These are phyloP conservation scores for Mimas tiliae DNA, from an alignment of 2,888 invertebrate species.

Conservation along the genomic window DNA sequence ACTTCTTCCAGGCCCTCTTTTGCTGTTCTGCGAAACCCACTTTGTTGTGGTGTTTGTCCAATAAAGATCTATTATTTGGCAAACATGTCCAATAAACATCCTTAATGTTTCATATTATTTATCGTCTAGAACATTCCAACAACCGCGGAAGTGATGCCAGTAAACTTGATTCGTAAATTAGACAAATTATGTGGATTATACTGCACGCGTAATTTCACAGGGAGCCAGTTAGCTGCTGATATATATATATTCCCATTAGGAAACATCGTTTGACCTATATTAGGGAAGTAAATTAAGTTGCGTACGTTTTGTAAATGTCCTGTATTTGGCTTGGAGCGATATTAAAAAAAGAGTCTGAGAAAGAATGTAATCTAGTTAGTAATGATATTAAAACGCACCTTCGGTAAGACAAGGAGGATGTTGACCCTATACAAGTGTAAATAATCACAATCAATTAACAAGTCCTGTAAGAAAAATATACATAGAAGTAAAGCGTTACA, in stretches of 20 bases:
- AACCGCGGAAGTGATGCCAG: background rate
- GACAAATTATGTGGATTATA: background rate
- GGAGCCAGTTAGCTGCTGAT: background rate
- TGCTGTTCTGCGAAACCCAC: too few relatives aligned
- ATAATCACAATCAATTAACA: too few relatives aligned
- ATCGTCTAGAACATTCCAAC: background rate
- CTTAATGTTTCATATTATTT: background rate
- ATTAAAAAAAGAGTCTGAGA: background rate
- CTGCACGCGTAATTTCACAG: constrained; percentile 1
- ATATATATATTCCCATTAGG: background rate
- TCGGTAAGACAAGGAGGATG: too few relatives aligned
- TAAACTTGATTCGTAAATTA: constrained; percentile 9
- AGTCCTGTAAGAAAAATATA: too few relatives aligned
- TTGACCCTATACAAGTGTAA: too few relatives aligned
- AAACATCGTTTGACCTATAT: background rate
- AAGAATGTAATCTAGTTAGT: too few relatives aligned
- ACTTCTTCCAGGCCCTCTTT: too few relatives aligned
- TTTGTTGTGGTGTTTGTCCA: too few relatives aligned
- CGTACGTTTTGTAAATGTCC: background rate
- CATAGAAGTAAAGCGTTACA: too few relatives aligned
- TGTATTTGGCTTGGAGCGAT: background rate
- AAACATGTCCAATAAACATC: too few relatives aligned
- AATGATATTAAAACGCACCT: too few relatives aligned
- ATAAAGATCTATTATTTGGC: too few relatives aligned
- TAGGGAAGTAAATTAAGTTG: background rate